These are phyloP conservation scores for Drosophila testacea DNA, from an alignment of 2,888 invertebrate genomes.

Conservation along the genomic window DNA sequence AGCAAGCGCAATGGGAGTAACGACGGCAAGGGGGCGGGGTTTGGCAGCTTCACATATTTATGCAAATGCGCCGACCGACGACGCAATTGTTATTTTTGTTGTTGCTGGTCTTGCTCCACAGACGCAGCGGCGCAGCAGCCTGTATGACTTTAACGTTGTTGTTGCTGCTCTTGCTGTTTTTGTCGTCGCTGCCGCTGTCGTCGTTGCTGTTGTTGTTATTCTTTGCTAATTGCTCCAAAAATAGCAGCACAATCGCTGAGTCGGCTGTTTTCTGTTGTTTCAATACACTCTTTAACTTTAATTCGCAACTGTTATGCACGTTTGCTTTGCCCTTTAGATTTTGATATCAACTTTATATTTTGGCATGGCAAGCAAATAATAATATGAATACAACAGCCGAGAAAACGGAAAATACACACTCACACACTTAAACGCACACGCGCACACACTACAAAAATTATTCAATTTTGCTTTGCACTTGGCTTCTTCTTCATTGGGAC, in stretches of 20 bases:
- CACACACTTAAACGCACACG: conserved; percentile 29
- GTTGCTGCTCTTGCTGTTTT: conserved; percentile 1
- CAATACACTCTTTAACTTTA: conserved; percentile 34
- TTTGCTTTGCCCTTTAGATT: conserved; percentile 51
- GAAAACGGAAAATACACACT: conserved; percentile 14
- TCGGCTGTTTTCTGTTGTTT: conserved; percentile 37
- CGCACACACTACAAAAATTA: conserved; percentile 61
- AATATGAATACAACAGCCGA: conserved; percentile 21
- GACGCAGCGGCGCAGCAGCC: conserved; percentile 49
- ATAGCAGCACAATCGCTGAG: conserved; percentile 46
- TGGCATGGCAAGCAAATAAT: conserved; percentile 58
- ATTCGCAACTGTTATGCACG: conserved; percentile 55
- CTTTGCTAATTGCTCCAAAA: conserved; percentile 59
- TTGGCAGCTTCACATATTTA: conserved; percentile 56
- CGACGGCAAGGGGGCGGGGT: conserved; percentile 7
- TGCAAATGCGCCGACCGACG: conserved; percentile 55
- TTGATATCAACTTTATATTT: conserved; percentile 57
- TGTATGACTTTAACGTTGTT: conserved; percentile 26
- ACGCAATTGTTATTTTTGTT: conserved; percentile 45
- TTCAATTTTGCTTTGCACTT: conserved; percentile 73
- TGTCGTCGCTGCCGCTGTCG: conserved; percentile 19
- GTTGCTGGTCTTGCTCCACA: conserved; percentile 37
- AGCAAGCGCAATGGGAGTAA: conserved; percentile 7
- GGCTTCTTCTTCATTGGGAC: conserved; percentile 54
- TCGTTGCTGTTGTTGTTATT: conserved; percentile 14